A percentile compares a stretch with the other conserved stretches of the same genome.
phyloP scores from a whole-genome alignment of 2,113 vertebrate genomes.

The Mola mola region DNA sequence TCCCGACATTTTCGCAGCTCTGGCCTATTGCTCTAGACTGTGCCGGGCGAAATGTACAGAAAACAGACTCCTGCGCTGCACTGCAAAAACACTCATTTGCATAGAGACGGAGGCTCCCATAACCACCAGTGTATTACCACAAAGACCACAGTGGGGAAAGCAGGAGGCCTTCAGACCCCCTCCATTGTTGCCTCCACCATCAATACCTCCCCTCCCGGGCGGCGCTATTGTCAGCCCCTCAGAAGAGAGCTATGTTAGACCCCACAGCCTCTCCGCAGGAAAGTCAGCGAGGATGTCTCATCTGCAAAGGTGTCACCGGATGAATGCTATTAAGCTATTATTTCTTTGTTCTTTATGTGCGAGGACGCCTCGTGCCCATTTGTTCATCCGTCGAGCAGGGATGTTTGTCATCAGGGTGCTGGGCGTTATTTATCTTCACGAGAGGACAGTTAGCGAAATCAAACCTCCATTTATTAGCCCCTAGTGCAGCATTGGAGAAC shows the following conservation, averaged over 20 bases:
- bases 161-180: constrained; percentile 55
- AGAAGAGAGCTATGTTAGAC: constrained; percentile 43
- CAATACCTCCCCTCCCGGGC: not conserved
- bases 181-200: constrained; percentile 26
- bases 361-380: constrained; percentile 42
- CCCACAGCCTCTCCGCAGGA: constrained; percentile 47
- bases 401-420: constrained; percentile 54
- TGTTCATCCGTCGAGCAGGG: constrained; percentile 30
- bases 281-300: constrained; percentile 45
- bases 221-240: constrained; percentile 37
- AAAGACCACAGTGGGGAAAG: constrained; percentile 59
- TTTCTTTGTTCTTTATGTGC: constrained; percentile 30
- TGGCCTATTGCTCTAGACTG: constrained; percentile 43
- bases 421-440: constrained; percentile 59
- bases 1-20: constrained; percentile 7
- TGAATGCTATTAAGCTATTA: constrained; percentile 50
- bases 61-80: constrained; percentile 29
- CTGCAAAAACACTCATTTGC: constrained; percentile 68
- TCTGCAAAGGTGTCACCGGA: constrained; percentile 36
- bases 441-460: constrained; percentile 69
- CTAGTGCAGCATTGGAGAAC: constrained; percentile 51
- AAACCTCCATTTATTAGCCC: constrained; percentile 70
- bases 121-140: constrained; percentile 55
- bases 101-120: constrained; percentile 59
- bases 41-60: constrained; percentile 22